Evolutionary conservation across 2,113 vertebrate species (phyloP), one percentile per base, ranked within the genome.

Genomic region (Propithecus coquereli): DNA sequence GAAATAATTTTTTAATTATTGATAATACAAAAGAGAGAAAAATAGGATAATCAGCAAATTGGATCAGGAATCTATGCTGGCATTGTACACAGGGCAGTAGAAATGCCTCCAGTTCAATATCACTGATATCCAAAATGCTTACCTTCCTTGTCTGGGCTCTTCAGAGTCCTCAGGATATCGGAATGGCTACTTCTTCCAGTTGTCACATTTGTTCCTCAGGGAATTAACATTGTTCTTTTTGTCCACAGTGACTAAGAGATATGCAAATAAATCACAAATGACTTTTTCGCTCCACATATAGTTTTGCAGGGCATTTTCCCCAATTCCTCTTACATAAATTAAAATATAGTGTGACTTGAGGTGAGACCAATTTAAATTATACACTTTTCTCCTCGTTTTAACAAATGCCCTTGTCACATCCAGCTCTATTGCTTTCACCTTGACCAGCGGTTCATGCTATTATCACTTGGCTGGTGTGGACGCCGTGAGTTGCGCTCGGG

Each of bases 211-310:
- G 23, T 79, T 85, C 54, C 90, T 88, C 23, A 70, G 54, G 79
- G 59, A 94, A 94, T 79, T 91, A 43, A 86, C 13, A 11, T 52
- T 77, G 23, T 73, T 83, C 88, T 88, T 90, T 90, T 94, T 86
- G 37, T 71, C 8, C 27, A 83, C 14, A 63, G n/a, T 90, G 66
- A 94, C 34, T 50, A 84, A 93, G 45, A 86, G 8, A 90, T 68
- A 77, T 54, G 61, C 37, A 96, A 50, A 81, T 85, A 45, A 84
- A 77, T 61, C 52, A 73, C 43, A 77, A 85, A 73, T 11, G 40
- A 68, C 65, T 86, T 86, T 70, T 74, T 70, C 63, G 23, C 34
- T 22, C 45, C 52, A 30, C 18, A 45, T 16, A 43, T 25, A 54
- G 8, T 43, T 89, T 92, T 93, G 87, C 30, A 66, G 54, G 68